Evolutionary conservation across 2,888 invertebrate genomes (phyloP).

Genomic region (Mesoligia furuncula): DNA sequence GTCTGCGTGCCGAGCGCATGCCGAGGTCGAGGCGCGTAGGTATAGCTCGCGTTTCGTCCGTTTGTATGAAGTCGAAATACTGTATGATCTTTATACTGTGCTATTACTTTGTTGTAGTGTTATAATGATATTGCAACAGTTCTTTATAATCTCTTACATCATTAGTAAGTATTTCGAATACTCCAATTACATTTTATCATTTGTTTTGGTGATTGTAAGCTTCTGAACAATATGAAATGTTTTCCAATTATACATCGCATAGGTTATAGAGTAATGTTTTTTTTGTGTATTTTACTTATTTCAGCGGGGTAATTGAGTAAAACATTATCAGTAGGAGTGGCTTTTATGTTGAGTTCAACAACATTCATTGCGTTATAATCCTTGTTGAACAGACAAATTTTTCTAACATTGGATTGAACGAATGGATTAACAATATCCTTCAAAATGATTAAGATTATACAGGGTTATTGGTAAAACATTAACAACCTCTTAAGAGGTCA

Average conservation of each 20-base stretch:
- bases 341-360: background rate
- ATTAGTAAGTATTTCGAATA: conserved; percentile 17
- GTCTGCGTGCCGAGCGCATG: too few relatives aligned
- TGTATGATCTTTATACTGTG: too few relatives aligned
- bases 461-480: too few relatives aligned
- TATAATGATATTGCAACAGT: conserved; percentile 32
- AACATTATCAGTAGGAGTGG: too few relatives aligned
- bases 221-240: background rate
- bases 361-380: background rate
- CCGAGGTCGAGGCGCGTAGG: too few relatives aligned
- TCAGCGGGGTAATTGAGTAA: too few relatives aligned
- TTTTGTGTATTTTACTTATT: too few relatives aligned
- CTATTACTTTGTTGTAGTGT: conserved; percentile 14
- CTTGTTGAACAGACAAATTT: background rate
- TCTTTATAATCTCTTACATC: conserved; percentile 10
- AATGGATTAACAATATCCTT: background rate
- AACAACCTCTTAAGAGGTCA: too few relatives aligned
- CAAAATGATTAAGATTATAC: background rate
- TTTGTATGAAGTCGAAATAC: too few relatives aligned
- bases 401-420: background rate
- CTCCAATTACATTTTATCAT: background rate
- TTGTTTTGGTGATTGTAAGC: background rate
- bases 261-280: too few relatives aligned
- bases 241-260: background rate
- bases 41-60: too few relatives aligned